Conservation (phyloP, 2,113 vertebrate species). For the Pampusana beccarii region DNA sequence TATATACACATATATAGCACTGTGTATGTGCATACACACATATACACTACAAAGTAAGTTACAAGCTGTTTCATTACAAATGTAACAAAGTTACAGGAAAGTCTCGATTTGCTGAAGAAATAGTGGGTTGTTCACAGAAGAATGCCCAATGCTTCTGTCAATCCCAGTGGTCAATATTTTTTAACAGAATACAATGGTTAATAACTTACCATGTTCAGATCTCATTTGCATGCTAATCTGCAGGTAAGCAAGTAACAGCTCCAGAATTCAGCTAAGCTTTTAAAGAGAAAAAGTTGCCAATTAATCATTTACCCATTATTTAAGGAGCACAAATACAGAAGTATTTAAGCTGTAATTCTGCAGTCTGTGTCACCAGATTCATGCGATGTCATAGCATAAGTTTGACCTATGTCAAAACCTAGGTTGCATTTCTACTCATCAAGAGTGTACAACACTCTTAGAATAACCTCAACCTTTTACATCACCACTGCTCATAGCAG, state of each 20-base stretch:
- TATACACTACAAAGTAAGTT: neutral
- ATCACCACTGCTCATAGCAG: neutral
- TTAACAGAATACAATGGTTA: neutral
- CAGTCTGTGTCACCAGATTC: neutral
- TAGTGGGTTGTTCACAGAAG: neutral
- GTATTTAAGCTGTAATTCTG: neutral
- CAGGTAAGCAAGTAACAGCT: neutral
- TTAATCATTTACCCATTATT: neutral
- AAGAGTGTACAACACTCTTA: fast-evolving
- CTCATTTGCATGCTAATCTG: neutral
- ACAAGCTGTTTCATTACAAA: neutral
- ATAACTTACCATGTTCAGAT: neutral
- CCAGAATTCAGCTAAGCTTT: neutral
- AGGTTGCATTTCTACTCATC: neutral
- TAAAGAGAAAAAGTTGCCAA: neutral
- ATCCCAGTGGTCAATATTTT: neutral
- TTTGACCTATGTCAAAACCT: neutral
- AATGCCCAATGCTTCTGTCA: neutral
- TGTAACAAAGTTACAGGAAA: neutral
- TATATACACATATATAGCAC: neutral
- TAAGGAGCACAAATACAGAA: neutral
- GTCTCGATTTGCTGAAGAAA: neutral
- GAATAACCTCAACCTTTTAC: neutral
- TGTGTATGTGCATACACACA: fast-evolving
- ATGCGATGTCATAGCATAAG: neutral